Conservation (phyloP, 2,113 vertebrate genomes). For the Sciurus niger region DNA sequence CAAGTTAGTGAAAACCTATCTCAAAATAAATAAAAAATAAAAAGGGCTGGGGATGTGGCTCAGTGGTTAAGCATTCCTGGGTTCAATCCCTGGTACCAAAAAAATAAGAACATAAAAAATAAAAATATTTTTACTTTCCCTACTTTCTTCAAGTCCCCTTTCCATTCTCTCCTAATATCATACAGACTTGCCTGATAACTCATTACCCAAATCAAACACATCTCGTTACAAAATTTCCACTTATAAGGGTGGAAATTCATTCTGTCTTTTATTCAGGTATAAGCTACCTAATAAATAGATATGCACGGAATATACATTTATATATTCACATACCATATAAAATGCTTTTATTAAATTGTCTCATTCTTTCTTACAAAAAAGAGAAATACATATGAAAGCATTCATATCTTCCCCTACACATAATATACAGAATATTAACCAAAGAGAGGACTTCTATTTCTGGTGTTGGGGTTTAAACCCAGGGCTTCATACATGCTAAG, state of each 20-base stretch:
- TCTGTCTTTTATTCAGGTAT: slow-evolving; percentile 21
- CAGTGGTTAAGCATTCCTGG: too few relatives aligned
- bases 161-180: neutral
- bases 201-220: slow-evolving; percentile 35
- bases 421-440: neutral
- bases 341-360: neutral
- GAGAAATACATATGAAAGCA: neutral
- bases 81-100: too few relatives aligned
- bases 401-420: neutral
- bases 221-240: neutral
- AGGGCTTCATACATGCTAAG: neutral
- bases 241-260: neutral
- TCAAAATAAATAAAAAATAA: too few relatives aligned
- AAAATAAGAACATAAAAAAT: too few relatives aligned
- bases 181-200: neutral
- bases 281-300: neutral
- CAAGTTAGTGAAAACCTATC: too few relatives aligned
- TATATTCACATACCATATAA: neutral
- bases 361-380: neutral
- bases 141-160: neutral
- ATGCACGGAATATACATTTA: neutral
- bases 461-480: neutral
- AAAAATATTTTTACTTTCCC: neutral
- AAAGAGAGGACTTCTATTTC: neutral
- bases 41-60: too few relatives aligned